phyloP scores from a whole-genome alignment of 2,888 invertebrate genomes.

The Allophyes oxyacanthae region DNA sequence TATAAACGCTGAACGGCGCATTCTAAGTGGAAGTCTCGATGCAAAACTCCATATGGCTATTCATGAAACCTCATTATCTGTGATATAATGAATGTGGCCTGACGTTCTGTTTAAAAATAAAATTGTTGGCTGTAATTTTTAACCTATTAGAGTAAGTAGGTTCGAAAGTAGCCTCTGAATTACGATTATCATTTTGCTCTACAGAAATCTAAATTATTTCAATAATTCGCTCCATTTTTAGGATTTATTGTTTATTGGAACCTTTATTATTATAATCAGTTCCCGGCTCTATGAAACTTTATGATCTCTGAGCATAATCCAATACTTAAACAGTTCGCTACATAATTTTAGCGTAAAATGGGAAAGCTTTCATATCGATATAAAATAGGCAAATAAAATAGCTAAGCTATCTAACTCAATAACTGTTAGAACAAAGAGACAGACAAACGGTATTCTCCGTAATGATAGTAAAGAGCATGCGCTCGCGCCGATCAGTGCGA shows the following conservation, averaged over 20 bases:
- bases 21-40: constrained; percentile 35
- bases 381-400: constrained; percentile 16
- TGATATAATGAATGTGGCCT: constrained; percentile 1
- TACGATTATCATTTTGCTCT: too few species aligned
- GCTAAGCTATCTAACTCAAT: constrained; percentile 20
- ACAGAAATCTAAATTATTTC: too few species aligned
- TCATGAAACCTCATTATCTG: constrained; percentile 49
- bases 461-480: constrained; percentile 53
- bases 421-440: constrained; percentile 47
- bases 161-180: too few species aligned
- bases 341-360: too few species aligned
- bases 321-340: too few species aligned
- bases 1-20: constrained; percentile 36
- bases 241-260: too few species aligned
- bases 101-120: not conserved
- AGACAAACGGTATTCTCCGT: constrained; percentile 45
- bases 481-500: constrained; percentile 56
- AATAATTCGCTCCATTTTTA: too few species aligned
- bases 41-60: constrained; percentile 38
- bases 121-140: not conserved
- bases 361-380: constrained; percentile 21
- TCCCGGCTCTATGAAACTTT: too few species aligned
- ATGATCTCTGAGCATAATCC: too few species aligned
- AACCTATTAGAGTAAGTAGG: not conserved
- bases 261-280: too few species aligned